Evolutionary conservation across 2,888 invertebrate species (phyloP), one percentile per base, ranked within the genome.

Genomic region (Torymus aiolomorphi): DNA sequence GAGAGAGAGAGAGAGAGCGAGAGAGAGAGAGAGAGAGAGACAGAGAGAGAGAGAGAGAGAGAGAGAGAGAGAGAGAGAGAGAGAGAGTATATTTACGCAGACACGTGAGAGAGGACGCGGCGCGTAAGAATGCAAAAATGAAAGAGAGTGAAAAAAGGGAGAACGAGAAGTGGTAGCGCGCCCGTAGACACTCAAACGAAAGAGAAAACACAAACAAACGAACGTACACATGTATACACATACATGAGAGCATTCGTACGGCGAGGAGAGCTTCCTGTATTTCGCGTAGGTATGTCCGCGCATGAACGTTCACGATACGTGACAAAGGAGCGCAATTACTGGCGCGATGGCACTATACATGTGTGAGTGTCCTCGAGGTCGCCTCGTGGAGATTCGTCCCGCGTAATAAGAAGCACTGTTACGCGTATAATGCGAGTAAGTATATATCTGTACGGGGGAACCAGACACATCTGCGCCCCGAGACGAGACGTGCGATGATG

Each of bases 361-460:
- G 42, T 42, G 42, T 42, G 8, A 42, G 42, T 62, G 54, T 69
- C 52, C 59, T 24, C 57, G 8, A 31, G 66, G 61, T 61, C 67
- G 31, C 10, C 67, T 20, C 57, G 42, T 8, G 24, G 24, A 13
- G 52, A 77, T 72, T 77, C 77, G 65, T 66, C 52, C 54, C 66
- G 72, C 71, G 70, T 65, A 66, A 72, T 71, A 72, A 66, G 72
- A 72, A 66, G 52, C 72, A 57, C 72, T 59, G 52, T 42, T 72
- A 65, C 66, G 16, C 56, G 70, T 16, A 31, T 18, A 42, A 42
- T 42, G 42, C 42, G 42, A 42, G 8, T 42, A 42, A 42, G 8
- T 42, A 42, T 42, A 8, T 42, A 42, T 42, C 5, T 31, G 31
- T 31, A 31, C 31, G 42, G 11, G 20, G 31, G 18, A 71, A 63